Evolutionary conservation across 2,797 vertebrate species (phyloP).

Genomic region (Acestrorhynchus altus): DNA sequence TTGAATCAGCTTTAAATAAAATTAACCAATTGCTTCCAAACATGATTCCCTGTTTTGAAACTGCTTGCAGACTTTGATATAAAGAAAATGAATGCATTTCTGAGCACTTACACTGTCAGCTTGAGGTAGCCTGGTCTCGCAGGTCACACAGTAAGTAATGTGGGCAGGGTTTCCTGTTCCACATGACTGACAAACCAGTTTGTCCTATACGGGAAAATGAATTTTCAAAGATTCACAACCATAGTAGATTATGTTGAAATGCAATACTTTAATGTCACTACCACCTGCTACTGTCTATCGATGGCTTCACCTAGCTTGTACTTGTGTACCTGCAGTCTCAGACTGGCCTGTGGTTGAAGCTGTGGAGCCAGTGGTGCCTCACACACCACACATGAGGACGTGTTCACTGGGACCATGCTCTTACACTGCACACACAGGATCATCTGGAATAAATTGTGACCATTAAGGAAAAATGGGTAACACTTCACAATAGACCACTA

Average conservation of each 20-base stretch:
- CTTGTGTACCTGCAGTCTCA: slow-evolving; percentile 76
- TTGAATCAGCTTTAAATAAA: background rate
- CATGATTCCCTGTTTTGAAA: too few species aligned
- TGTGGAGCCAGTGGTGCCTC: slow-evolving; percentile 80
- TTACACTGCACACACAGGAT: slow-evolving; percentile 82
- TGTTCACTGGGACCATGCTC: slow-evolving; percentile 82
- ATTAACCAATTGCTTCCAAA: background rate
- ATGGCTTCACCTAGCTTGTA: too few species aligned
- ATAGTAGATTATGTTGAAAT: too few species aligned
- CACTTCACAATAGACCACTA: too few species aligned
- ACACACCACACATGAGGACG: slow-evolving; percentile 85
- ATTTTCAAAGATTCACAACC: too few species aligned
- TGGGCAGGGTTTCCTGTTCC: slow-evolving; percentile 87
- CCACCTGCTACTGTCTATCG: too few species aligned
- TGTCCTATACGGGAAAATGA: slow-evolving; percentile 76
- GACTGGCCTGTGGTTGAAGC: slow-evolving; percentile 73
- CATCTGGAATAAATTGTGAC: slow-evolving; percentile 70
- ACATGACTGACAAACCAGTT: slow-evolving; percentile 83
- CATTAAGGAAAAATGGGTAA: too few species aligned
- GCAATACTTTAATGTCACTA: too few species aligned
- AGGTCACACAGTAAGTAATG: slow-evolving; percentile 84
- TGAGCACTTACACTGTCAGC: slow-evolving; percentile 72
- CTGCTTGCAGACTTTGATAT: too few species aligned
- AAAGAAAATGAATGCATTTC: too few species aligned
- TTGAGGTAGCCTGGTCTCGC: slow-evolving; percentile 80